These are phyloP conservation scores for Propsilocerus akamusi DNA, from an alignment of 1,140 invertebrate genomes.

Conservation along the genomic window DNA sequence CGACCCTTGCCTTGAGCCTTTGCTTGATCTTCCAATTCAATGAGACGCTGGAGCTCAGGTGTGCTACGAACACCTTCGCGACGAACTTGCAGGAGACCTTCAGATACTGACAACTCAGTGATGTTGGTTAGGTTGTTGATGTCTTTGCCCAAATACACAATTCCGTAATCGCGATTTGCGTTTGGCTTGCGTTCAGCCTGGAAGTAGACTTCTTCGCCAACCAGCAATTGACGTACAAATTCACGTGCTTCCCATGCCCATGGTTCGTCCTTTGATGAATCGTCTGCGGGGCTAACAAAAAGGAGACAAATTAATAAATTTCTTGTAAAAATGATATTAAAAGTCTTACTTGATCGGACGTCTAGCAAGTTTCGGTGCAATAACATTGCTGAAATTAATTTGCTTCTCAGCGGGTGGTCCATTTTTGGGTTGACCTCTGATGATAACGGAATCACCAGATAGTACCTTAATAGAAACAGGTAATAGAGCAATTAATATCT, in stretches of 20 bases:
- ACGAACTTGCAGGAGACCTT: slow-evolving; percentile 74
- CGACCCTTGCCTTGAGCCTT: slow-evolving; percentile 74
- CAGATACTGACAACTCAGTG: slow-evolving; percentile 65
- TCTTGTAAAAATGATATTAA: slow-evolving; percentile 2
- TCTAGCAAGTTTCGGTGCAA: slow-evolving; percentile 79
- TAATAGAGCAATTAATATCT: not conserved
- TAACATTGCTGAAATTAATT: slow-evolving; percentile 74
- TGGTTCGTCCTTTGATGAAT: slow-evolving; percentile 73
- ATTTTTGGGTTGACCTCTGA: slow-evolving; percentile 53
- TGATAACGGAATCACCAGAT: slow-evolving; percentile 78
- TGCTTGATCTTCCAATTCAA: slow-evolving; percentile 80
- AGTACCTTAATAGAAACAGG: slow-evolving; percentile 41
- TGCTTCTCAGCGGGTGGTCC: slow-evolving; percentile 78
- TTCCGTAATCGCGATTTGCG: slow-evolving; percentile 70
- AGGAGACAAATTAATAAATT: slow-evolving; percentile 2
- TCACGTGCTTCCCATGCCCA: slow-evolving; percentile 94
- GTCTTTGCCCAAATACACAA: slow-evolving; percentile 71
- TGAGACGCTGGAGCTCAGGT: slow-evolving; percentile 44
- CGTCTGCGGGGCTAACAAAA: slow-evolving; percentile 10
- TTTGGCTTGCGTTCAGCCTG: slow-evolving; percentile 49
- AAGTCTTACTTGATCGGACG: slow-evolving; percentile 43
- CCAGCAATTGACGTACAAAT: slow-evolving; percentile 77
- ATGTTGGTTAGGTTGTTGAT: slow-evolving; percentile 61
- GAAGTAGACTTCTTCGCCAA: slow-evolving; percentile 78
- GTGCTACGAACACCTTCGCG: slow-evolving; percentile 48